Conservation (phyloP, 2,888 invertebrate genomes). For the Caenorhabditis uteleia region DNA sequence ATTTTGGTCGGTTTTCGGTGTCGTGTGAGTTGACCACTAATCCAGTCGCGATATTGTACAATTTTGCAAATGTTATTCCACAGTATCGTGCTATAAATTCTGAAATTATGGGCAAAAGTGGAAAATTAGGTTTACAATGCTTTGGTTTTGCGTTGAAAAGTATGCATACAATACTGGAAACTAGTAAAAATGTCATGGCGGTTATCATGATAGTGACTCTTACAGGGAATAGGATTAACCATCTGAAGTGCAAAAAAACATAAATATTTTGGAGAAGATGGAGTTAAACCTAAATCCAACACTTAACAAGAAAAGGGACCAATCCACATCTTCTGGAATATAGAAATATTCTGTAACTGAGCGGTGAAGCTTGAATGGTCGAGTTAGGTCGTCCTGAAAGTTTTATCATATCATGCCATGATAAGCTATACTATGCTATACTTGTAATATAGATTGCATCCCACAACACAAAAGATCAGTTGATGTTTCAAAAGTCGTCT, state of each 20-base stretch:
- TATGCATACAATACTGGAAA: conserved; percentile 30
- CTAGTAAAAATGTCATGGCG: conserved; percentile 42
- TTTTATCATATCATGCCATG: too few species aligned
- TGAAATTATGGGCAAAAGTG: background rate
- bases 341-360: too few species aligned
- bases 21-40: conserved; percentile 51
- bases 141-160: conserved; percentile 17
- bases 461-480: conserved; percentile 16
- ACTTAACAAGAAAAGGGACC: too few species aligned
- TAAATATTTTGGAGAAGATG: too few species aligned
- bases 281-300: too few species aligned
- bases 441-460: conserved; percentile 36
- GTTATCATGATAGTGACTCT: conserved; percentile 45
- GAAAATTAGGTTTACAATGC: conserved; percentile 9
- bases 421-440: too few species aligned
- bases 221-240: conserved; percentile 50
- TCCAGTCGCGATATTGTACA: conserved; percentile 56
- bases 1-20: conserved; percentile 46
- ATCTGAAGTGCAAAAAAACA: too few species aligned
- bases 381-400: conserved; percentile 39
- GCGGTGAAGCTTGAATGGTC: conserved; percentile 19
- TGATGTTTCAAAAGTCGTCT: conserved; percentile 16
- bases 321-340: too few species aligned
- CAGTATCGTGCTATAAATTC: conserved; percentile 34
- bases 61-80: conserved; percentile 55